Conservation (phyloP, 2,888 invertebrate species). For the Pseudococcus jackbeardsleyi region DNA sequence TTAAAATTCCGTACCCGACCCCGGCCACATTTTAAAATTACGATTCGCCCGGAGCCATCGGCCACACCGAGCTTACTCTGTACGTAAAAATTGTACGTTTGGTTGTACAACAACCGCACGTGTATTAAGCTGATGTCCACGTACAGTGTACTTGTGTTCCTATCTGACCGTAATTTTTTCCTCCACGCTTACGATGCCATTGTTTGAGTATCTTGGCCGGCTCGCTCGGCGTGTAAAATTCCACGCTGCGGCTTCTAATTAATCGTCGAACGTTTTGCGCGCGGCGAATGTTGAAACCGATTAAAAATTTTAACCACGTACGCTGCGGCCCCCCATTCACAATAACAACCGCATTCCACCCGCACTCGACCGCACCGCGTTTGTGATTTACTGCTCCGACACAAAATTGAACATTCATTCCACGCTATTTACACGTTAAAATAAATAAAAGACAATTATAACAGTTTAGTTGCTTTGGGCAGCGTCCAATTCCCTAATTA, state of each 20-base stretch:
- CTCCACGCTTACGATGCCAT: neutral
- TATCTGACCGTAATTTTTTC: conserved; percentile 15
- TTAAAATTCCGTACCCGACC: conserved; percentile 41
- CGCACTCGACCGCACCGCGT: neutral
- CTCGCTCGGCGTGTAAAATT: conserved; percentile 19
- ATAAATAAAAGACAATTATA: conserved; percentile 55
- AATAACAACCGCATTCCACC: conserved; percentile 39
- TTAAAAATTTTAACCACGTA: conserved; percentile 52
- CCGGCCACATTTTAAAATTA: conserved; percentile 14
- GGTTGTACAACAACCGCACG: neutral
- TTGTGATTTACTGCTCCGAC: conserved; percentile 36
- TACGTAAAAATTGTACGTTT: conserved; percentile 11
- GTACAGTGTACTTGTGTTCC: neutral
- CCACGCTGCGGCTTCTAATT: conserved; percentile 28
- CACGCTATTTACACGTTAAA: conserved; percentile 46
- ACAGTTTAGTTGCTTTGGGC: conserved; percentile 55
- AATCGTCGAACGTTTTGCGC: conserved; percentile 30
- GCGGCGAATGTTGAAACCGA: conserved; percentile 14
- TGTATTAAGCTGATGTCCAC: neutral
- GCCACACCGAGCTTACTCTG: neutral
- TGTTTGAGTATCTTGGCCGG: neutral
- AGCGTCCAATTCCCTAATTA: conserved; percentile 53
- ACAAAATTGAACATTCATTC: conserved; percentile 45
- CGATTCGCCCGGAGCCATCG: neutral
- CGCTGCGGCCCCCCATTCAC: neutral